Conservation (phyloP, 2,797 vertebrate species). For the Botia kubotai region DNA sequence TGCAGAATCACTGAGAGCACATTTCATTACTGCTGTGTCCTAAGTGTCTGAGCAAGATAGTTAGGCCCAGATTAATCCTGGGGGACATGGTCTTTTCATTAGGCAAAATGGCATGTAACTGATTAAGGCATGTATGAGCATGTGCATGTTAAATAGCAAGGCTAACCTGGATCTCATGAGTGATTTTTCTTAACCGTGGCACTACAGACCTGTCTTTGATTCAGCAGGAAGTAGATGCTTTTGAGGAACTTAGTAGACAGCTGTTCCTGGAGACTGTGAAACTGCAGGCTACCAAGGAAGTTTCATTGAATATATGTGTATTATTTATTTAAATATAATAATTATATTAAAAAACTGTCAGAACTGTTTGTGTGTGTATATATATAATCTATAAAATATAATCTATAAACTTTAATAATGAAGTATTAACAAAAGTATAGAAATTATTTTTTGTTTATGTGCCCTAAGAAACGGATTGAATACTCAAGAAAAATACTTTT, state of each 20-base stretch:
- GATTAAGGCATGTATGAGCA: neutral
- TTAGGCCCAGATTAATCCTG: neutral
- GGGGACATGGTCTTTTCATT: neutral
- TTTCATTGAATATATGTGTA: neutral
- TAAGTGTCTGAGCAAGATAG: neutral
- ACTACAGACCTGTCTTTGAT: conserved; percentile 90
- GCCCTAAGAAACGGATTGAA: conserved; percentile 91
- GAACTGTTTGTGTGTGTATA: too few species aligned
- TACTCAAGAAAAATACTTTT: conserved; percentile 99
- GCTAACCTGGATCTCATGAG: neutral
- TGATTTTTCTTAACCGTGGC: conserved; percentile 63
- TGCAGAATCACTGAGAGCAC: neutral
- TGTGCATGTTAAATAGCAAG: neutral
- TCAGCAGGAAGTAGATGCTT: conserved; percentile 96
- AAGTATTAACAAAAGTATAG: neutral
- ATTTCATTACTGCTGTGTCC: neutral
- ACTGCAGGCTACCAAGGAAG: conserved; percentile 95
- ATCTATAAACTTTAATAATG: too few species aligned
- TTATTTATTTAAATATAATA: neutral
- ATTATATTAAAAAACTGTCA: too few species aligned
- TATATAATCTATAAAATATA: too few species aligned
- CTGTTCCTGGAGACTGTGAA: conserved; percentile 97
- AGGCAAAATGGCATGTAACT: neutral
- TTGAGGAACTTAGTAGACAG: conserved; percentile 96
- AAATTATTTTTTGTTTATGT: neutral